Evolutionary conservation across 2,888 invertebrate genomes (phyloP), one percentile per base, ranked within the genome.

Genomic region (Drepana falcataria): DNA sequence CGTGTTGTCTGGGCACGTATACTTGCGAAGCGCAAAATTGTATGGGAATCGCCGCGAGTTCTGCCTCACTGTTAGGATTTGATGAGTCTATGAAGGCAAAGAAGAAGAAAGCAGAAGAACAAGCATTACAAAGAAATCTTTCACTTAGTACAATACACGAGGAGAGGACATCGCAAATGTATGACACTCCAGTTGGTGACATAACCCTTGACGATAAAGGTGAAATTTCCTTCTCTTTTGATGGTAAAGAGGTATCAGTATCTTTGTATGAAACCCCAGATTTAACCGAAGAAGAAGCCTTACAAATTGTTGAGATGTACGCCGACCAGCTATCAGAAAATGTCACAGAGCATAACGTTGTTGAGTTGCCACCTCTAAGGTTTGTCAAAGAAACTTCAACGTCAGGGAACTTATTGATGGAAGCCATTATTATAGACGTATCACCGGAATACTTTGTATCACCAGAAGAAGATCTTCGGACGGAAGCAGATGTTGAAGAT

Each of bases 261-360:
- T 97, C 97, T 2, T 85, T 97, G 2, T 97, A 97, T 73, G 97
- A 97, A 88, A 97, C 97, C 0, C 97, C 97, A 0, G 97, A 97
- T 85, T 90, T 97, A 52, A 97, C 97, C 0, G 97, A 97, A 83
- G 96, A 97, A 81, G 97, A 97, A 87, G 97, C 97, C 0, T 90
- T 97, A 41, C 96, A 97, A 86, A 96, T 97, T 69, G 95, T 97
- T 0, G 97, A 97, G 92, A 97, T 97, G 96, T 97, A 97, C 74
- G 97, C 97, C 0, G 97, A 97, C 77, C 97, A 97, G 82, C 91
- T 97, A 56, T 97, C 97, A 0, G 97, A 97, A 85, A 95, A 97
- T 75, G 95, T 97, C 53, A 86, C 93, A 75, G 96, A 96, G 80
- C 96, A 96, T 67, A 96, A 96, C 77, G 93, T 97, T 2, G 95